Conservation (phyloP, 2,113 vertebrate genomes). For the Chaenocephalus aceratus region DNA sequence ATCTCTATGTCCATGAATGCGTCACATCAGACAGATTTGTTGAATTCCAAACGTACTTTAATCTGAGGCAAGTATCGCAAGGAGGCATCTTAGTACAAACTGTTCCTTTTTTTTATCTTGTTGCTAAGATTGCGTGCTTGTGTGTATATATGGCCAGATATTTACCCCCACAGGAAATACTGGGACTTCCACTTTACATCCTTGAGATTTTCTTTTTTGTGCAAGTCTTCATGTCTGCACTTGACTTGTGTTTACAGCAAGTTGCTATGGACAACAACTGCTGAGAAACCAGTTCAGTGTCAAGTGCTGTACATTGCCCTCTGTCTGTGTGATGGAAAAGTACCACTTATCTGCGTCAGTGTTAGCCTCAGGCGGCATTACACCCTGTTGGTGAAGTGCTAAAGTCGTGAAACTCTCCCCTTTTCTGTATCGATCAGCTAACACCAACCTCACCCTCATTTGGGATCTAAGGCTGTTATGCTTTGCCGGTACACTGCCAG, state of each 20-base stretch:
- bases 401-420: conserved; percentile 31
- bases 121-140: conserved; percentile 4
- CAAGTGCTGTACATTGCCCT: conserved; percentile 31
- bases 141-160: conserved; percentile 23
- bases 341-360: conserved; percentile 34
- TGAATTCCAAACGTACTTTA: conserved; percentile 63
- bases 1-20: background rate
- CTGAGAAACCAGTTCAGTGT: conserved; percentile 26
- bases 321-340: conserved; percentile 43
- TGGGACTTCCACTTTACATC: conserved; percentile 69
- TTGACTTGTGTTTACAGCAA: conserved; percentile 53
- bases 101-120: conserved; percentile 41
- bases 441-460: background rate
- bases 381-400: conserved; percentile 6
- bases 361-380: conserved; percentile 13
- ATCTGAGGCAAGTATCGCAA: conserved; percentile 15
- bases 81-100: conserved; percentile 47
- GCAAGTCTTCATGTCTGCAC: conserved; percentile 32
- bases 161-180: conserved; percentile 37
- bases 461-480: background rate
- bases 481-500: too few relatives aligned
- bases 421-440: background rate
- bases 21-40: conserved; percentile 32
- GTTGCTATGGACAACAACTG: conserved; percentile 57
- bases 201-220: background rate